These are phyloP conservation scores for Ophioninae sp. DNA, from an alignment of 2,888 invertebrate genomes.

Conservation along the genomic window DNA sequence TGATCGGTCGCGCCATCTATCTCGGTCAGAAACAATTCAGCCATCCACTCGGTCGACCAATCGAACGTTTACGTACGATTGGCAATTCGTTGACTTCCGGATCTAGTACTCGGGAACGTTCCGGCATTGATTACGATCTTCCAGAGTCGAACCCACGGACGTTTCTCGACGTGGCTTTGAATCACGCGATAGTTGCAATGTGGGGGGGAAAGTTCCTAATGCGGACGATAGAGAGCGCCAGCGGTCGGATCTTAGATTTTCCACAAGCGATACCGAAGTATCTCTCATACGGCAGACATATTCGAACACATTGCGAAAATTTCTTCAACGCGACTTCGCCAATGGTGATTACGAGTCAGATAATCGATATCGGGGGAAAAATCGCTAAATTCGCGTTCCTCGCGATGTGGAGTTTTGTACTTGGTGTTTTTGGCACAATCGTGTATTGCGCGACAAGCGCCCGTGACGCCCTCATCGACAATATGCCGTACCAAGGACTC, in stretches of 20 bases:
- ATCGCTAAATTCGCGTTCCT: constrained; percentile 1
- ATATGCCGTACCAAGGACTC: neutral
- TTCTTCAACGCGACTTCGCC: constrained; percentile 16
- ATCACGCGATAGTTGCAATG: neutral
- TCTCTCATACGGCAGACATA: neutral
- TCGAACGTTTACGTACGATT: constrained; percentile 6
- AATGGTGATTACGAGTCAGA: constrained; percentile 3
- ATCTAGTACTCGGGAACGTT: no score
- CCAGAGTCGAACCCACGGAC: neutral
- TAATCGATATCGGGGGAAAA: constrained; percentile 24
- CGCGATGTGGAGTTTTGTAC: constrained; percentile 14
- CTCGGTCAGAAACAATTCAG: constrained; percentile 39
- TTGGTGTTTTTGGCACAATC: neutral
- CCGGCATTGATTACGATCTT: neutral
- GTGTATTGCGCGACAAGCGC: neutral
- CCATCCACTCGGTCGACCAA: constrained; percentile 7
- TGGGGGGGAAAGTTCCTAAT: constrained; percentile 1
- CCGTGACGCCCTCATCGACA: neutral
- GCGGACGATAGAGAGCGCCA: neutral
- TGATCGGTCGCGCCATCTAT: constrained; percentile 34
- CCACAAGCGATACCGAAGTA: neutral
- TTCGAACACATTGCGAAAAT: constrained; percentile 4
- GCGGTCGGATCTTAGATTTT: neutral
- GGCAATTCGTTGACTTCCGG: constrained; percentile 2
- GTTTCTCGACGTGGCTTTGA: neutral